These are phyloP conservation scores for Meteorus sp. DNA, from an alignment of 1,140 invertebrate species.

Conservation along the genomic window DNA sequence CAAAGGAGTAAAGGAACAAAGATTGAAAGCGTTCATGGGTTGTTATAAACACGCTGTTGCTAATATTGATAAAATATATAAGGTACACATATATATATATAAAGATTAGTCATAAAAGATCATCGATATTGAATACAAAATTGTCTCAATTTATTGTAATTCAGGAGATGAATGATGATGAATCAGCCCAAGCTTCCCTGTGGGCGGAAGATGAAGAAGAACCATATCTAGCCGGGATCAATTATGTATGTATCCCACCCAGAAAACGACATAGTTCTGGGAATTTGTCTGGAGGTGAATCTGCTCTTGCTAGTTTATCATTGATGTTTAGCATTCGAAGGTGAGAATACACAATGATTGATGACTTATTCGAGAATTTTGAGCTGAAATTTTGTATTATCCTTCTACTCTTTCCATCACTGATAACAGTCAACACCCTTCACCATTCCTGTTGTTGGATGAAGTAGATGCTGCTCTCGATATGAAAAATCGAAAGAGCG, in stretches of 20 bases:
- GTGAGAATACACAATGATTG: conserved; percentile 49
- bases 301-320: conserved; percentile 96
- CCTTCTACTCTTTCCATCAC: conserved; percentile 17
- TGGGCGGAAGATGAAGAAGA: conserved; percentile 97
- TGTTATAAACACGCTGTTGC: no score
- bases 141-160: no score
- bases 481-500: conserved; percentile 97
- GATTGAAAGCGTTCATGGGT: no score
- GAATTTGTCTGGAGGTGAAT: conserved; percentile 97
- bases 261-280: conserved; percentile 97
- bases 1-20: no score
- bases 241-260: conserved; percentile 97
- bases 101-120: no score
- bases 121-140: no score
- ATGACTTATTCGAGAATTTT: conserved; percentile 12
- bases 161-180: conserved; percentile 90
- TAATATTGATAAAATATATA: no score
- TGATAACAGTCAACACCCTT: conserved; percentile 95
- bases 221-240: conserved; percentile 95
- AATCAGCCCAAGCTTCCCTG: conserved; percentile 94
- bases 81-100: no score
- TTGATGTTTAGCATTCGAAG: conserved; percentile 96
- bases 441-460: conserved; percentile 97
- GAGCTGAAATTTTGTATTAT: conserved; percentile 8
- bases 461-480: conserved; percentile 98